Percentiles rank a stretch among this genome's conserved stretches.
phyloP scores from a whole-genome alignment of 2,113 vertebrate species.

The Barbus barbus region DNA sequence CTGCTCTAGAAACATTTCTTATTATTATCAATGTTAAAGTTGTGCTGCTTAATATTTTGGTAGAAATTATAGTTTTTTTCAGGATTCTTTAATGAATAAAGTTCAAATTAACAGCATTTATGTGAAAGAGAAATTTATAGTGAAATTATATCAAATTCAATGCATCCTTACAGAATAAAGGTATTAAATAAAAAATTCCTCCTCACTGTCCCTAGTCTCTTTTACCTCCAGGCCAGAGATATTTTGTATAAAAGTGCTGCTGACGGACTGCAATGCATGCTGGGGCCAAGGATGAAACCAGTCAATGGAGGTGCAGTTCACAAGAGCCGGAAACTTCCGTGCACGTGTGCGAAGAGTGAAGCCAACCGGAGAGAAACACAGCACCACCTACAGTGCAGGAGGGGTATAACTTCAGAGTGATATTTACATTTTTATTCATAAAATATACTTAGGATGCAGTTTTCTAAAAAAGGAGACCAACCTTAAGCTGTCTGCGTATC shows the following conservation, averaged over 20 bases:
- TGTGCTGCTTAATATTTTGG: neutral
- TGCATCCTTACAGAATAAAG: neutral
- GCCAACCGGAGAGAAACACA: constrained; percentile 77
- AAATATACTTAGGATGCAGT: neutral
- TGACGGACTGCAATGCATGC: constrained; percentile 71
- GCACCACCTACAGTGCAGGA: constrained; percentile 66
- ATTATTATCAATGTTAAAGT: neutral
- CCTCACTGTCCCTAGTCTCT: neutral
- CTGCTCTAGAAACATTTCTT: neutral
- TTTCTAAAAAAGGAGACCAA: constrained; percentile 44
- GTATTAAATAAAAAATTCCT: neutral
- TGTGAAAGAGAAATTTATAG: neutral
- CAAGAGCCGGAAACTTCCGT: constrained; percentile 72
- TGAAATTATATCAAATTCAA: neutral
- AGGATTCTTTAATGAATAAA: neutral
- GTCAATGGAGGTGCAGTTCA: constrained; percentile 71
- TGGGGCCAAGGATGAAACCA: constrained; percentile 73
- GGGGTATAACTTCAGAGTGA: neutral
- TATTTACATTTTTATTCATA: neutral
- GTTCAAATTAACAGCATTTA: neutral
- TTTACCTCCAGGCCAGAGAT: constrained; percentile 70
- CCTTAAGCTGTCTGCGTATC: constrained; percentile 79
- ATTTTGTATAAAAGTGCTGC: constrained; percentile 75
- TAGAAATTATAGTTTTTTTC: neutral
- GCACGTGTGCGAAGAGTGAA: constrained; percentile 73